Evolutionary conservation across 2,113 vertebrate genomes (phyloP), one percentile per base, ranked within the genome.

Genomic region (Prionailurus bengalensis): DNA sequence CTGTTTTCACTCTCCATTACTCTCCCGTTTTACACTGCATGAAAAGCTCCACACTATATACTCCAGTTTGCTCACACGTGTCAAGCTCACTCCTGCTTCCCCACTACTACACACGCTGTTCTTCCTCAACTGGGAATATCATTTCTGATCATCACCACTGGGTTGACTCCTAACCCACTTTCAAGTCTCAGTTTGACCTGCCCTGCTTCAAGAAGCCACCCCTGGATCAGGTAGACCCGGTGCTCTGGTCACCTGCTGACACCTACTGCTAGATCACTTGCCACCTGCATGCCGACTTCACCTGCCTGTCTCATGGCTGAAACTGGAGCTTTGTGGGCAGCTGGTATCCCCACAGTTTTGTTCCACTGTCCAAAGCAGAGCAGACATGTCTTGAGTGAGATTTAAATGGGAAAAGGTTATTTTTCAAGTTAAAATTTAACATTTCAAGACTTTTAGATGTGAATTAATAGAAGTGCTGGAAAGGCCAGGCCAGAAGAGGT

Each of bases 371-470:
- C 61, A 81, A 33, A 2, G 79, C 19, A 66, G 3, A 95, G 25
- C 71, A 55, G 48, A 15, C 11, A 82, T 39, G 53, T 73, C 48
- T 39, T n/a, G 1, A 87, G 15, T 94, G 33, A 23, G 79, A 19
- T 31, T 90, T 65, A 82, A 88, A 45, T 12, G 89, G 51, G 53
- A 76, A 78, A 91, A 83, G 5, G 17, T 48, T 63, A 55, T 45
- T 93, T 82, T 97, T 74, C 45, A 79, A 87, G 68, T 68, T 84
- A 79, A 86, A 93, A 31, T 91, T 90, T 53, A 87, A 84, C 45
- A 88, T 66, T 87, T 88, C 29, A 94, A 39, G 36, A 84, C 82
- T 71, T 88, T 87, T 65, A 90, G 42, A 74, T 21, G 25, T 85
- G 65, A 89, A 85, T 80, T 89, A 42, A 51, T 2, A 82, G 36